Evolutionary conservation across 2,888 invertebrate genomes (phyloP).

Genomic region (Ormyrus rosae): DNA sequence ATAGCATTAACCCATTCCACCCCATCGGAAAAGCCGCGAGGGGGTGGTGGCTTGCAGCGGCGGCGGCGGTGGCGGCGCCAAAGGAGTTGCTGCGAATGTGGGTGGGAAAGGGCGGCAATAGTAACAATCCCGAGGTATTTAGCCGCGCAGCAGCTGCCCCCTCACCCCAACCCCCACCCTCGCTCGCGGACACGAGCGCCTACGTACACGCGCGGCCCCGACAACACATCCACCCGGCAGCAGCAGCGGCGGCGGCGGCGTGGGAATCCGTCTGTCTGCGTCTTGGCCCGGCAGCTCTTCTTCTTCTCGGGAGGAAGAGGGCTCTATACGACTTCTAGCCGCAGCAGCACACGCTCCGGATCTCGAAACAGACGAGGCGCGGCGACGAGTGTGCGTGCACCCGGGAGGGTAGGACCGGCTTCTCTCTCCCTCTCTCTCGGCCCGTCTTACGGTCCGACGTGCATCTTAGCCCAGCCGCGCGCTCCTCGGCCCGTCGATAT

Average conservation of each 20-base stretch:
- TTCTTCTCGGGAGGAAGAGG: not conserved
- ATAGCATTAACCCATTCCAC: constrained; percentile 76
- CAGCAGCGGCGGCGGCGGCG: not conserved
- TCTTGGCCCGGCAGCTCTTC: not conserved
- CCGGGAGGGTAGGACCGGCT: not conserved
- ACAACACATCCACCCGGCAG: constrained; percentile 26
- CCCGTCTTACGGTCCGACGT: constrained; percentile 31
- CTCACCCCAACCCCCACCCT: constrained; percentile 43
- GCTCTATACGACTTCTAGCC: constrained; percentile 40
- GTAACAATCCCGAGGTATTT: constrained; percentile 76
- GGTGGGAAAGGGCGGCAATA: constrained; percentile 68
- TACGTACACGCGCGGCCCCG: not conserved
- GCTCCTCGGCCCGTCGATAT: constrained; percentile 21
- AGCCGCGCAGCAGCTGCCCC: constrained; percentile 68
- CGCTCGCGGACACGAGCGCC: not conserved
- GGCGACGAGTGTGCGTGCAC: not conserved
- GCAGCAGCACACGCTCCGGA: constrained; percentile 33
- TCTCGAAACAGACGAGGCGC: constrained; percentile 30
- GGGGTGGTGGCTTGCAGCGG: constrained; percentile 57
- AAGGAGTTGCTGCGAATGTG: constrained; percentile 52
- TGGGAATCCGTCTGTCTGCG: constrained; percentile 30
- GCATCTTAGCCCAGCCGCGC: constrained; percentile 15
- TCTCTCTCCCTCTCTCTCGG: constrained; percentile 55
- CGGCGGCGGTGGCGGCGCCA: constrained; percentile 52
- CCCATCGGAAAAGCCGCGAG: constrained; percentile 69